Evolutionary conservation across 2,888 invertebrate genomes (phyloP).

Genomic region (Platypus cylindrus): DNA sequence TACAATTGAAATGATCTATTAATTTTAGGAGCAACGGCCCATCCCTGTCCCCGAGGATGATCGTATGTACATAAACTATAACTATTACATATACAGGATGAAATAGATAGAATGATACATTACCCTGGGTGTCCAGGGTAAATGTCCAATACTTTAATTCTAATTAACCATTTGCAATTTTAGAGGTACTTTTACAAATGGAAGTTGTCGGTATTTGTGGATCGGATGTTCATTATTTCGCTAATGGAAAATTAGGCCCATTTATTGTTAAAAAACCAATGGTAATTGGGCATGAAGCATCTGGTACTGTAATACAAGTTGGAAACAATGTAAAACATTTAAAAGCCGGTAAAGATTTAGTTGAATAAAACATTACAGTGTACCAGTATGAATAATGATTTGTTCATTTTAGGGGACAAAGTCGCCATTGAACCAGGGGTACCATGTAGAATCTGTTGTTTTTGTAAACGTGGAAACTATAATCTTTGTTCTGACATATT

Average conservation of each 20-base stretch:
- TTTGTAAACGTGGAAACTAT: slow-evolving; percentile 81
- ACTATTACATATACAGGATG: too few species aligned
- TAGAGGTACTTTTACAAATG: slow-evolving; percentile 82
- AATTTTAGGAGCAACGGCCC: slow-evolving; percentile 62
- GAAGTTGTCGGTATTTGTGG: slow-evolving; percentile 95
- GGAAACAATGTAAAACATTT: slow-evolving; percentile 57
- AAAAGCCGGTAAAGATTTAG: slow-evolving; percentile 38
- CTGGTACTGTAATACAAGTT: slow-evolving; percentile 65
- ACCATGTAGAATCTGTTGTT: slow-evolving; percentile 70
- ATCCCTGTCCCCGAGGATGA: slow-evolving; percentile 65
- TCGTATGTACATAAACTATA: slow-evolving; percentile 42
- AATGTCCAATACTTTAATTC: too few species aligned
- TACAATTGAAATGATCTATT: not conserved
- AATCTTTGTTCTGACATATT: slow-evolving; percentile 78
- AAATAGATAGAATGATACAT: too few species aligned
- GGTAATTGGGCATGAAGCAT: slow-evolving; percentile 91
- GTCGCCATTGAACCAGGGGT: slow-evolving; percentile 93
- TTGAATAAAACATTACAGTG: not conserved
- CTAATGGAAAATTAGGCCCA: slow-evolving; percentile 71
- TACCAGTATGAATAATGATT: not conserved
- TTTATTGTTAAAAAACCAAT: slow-evolving; percentile 80
- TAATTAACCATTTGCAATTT: too few species aligned
- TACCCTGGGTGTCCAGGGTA: too few species aligned
- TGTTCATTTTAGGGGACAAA: slow-evolving; percentile 47
- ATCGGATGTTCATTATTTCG: slow-evolving; percentile 88